Evolutionary conservation across 2,113 vertebrate genomes (phyloP).

Genomic region (Calyptommatus sinebrachiatus): DNA sequence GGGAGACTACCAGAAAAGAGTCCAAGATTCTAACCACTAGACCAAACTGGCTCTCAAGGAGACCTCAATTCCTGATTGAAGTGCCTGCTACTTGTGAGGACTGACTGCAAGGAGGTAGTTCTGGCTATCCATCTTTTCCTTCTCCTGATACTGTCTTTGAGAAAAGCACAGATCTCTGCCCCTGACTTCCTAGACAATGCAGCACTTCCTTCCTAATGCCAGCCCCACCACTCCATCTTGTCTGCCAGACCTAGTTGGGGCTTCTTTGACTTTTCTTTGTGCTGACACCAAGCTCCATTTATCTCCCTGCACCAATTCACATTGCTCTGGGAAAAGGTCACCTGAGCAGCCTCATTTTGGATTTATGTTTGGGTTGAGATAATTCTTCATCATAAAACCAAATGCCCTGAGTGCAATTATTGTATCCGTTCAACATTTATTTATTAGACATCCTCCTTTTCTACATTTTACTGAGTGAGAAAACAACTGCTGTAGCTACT

Average conservation of each 20-base stretch:
- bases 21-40: too few relatives aligned
- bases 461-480: slow-evolving; percentile 52
- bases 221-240: not conserved
- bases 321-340: slow-evolving; percentile 52
- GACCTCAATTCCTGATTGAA: too few relatives aligned
- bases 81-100: too few relatives aligned
- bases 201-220: accelerated
- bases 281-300: slow-evolving; percentile 11
- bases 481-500: slow-evolving; percentile 45
- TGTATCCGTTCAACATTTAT: slow-evolving; percentile 18
- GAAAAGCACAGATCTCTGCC: not conserved
- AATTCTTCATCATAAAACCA: slow-evolving; percentile 39
- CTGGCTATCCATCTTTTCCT: not conserved
- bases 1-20: too few relatives aligned
- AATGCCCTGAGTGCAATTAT: slow-evolving; percentile 4
- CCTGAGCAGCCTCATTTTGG: slow-evolving; percentile 34
- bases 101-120: not conserved
- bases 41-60: too few relatives aligned
- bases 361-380: slow-evolving; percentile 49
- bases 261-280: not conserved
- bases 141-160: not conserved
- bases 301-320: slow-evolving; percentile 6
- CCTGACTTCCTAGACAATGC: accelerated
- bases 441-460: not conserved
- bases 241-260: not conserved